Evolutionary conservation across 2,888 invertebrate species (phyloP), one percentile per base, ranked within the genome.

Genomic region (Lasioglossum villosulum): DNA sequence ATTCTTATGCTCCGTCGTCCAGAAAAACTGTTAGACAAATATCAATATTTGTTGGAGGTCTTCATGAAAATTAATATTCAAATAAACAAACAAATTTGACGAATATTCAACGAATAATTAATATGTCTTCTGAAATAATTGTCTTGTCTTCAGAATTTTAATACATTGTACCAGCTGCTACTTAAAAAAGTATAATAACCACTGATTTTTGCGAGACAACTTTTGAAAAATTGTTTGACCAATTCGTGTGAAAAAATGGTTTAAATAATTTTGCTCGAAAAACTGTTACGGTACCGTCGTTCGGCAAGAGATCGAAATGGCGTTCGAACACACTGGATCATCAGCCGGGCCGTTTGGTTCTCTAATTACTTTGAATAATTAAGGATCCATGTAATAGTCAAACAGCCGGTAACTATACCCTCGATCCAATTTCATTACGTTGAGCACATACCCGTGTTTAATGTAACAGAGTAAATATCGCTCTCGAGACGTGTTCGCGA

Each of bases 401-500:
- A 70, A 45, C 39, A 68, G 10, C n/a, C 4, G 8, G 1, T 23
- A n/a, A 34, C 34, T 23, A 48, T 23, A 34, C 34, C 10, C 10
- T 30, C 56, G 42, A 16, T 52, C 48, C 16, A 56, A 48, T 52
- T 59, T n/a, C 8, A 27, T 77, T 56, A 52, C 34, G 16, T 3
- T 16, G 23, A 19, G 74, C 37, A 45, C 70, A 74, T 23, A 42
- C 4, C 37, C 34, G n/a, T 23, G 30, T 19, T 68, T 81, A 39
- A 5, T 56, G 37, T 27, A 16, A n/a, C 2, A 27, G 68, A 39
- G 45, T 30, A 80, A 80, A 80, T 63, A 83, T 52, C 10, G 16
- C 30, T 66, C 27, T 27, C 10, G 16, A 1, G 27, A 56, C 30
- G n/a, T 4, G 68, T 56, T 77, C 68, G 56, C 73, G 77, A 77